These are phyloP conservation scores for Exocentrus adspersus DNA, from an alignment of 2,888 invertebrate genomes.

Conservation along the genomic window DNA sequence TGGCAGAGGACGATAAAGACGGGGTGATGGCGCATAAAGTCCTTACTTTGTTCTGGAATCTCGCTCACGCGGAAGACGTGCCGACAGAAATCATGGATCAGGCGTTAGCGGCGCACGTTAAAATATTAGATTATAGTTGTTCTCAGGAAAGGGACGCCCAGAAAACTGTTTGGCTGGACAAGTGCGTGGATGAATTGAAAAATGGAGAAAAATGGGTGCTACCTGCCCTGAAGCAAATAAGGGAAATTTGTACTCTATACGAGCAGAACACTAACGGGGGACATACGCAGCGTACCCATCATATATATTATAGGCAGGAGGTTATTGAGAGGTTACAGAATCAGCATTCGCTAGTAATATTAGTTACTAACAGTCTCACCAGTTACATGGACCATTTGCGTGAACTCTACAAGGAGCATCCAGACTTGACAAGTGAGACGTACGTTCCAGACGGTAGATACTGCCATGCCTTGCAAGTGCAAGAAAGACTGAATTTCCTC, in stretches of 20 bases:
- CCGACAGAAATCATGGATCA: conserved; percentile 98
- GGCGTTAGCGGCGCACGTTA: conserved; percentile 92
- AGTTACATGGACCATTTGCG: conserved; percentile 90
- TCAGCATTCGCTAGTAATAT: conserved; percentile 91
- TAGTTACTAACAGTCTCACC: conserved; percentile 92
- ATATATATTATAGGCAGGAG: conserved; percentile 68
- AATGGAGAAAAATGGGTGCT: conserved; percentile 90
- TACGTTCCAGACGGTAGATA: conserved; percentile 89
- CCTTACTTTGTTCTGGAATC: conserved; percentile 93
- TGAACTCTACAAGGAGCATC: conserved; percentile 73
- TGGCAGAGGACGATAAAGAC: conserved; percentile 98
- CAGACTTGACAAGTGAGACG: conserved; percentile 80
- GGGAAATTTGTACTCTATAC: conserved; percentile 94
- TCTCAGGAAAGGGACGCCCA: conserved; percentile 94
- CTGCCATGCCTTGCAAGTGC: conserved; percentile 91
- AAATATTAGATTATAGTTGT: conserved; percentile 97
- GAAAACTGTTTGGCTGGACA: conserved; percentile 92
- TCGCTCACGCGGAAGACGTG: conserved; percentile 95
- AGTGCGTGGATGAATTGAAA: conserved; percentile 94
- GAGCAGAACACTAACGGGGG: conserved; percentile 80
- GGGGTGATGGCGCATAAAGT: conserved; percentile 99
- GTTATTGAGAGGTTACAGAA: conserved; percentile 88
- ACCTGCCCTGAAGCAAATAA: conserved; percentile 93
- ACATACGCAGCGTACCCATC: conserved; percentile 66
- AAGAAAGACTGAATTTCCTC: conserved; percentile 92